phyloP scores from a whole-genome alignment of 1,140 invertebrate genomes.

The Caenorhabditis inopinata region DNA sequence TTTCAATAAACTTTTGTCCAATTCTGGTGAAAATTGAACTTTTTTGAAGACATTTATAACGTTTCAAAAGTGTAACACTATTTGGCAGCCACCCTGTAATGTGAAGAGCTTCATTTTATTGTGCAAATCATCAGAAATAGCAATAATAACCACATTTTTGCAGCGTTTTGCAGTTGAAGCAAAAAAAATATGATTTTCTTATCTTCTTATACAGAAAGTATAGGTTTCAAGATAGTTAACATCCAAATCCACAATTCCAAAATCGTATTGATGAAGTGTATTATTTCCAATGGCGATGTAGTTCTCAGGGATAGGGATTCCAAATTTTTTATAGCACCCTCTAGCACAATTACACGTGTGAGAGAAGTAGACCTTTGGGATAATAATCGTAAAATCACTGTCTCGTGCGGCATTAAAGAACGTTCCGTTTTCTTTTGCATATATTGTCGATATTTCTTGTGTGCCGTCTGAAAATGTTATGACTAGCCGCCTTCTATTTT shows the following conservation, averaged over 20 bases:
- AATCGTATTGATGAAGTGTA: neutral
- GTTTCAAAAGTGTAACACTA: too few relatives aligned
- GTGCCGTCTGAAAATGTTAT: neutral
- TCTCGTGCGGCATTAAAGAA: neutral
- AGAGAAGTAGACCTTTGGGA: conserved; percentile 22
- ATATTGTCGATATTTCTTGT: neutral
- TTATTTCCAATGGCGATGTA: neutral
- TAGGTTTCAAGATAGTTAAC: conserved; percentile 11
- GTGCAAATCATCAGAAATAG: too few relatives aligned
- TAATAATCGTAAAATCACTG: neutral
- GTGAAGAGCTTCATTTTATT: neutral
- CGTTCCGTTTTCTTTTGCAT: neutral
- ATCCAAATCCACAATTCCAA: conserved; percentile 17
- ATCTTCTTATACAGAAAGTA: neutral
- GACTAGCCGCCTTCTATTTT: neutral
- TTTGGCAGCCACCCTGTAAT: neutral
- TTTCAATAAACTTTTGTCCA: too few relatives aligned
- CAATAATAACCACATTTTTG: too few relatives aligned
- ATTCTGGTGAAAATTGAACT: too few relatives aligned
- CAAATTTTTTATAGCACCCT: conserved; percentile 12
- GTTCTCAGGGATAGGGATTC: conserved; percentile 1
- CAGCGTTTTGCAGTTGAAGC: too few relatives aligned
- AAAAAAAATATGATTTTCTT: neutral
- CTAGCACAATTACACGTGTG: conserved; percentile 1
- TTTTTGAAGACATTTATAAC: neutral